These are phyloP conservation scores for Podarcis cretensis DNA, from an alignment of 2,113 vertebrate species.

Conservation along the genomic window DNA sequence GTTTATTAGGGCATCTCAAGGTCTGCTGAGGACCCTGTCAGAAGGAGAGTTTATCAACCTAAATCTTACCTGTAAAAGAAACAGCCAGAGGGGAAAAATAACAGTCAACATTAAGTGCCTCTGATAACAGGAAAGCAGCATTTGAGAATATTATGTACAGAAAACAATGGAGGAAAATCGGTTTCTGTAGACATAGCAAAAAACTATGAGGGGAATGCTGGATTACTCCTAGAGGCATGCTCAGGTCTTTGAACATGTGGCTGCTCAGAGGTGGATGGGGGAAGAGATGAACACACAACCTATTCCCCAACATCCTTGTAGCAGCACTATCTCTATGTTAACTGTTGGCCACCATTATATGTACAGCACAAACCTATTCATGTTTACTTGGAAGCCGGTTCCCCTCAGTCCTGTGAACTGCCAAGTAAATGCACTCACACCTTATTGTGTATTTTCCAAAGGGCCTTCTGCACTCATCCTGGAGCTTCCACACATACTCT, in stretches of 20 bases:
- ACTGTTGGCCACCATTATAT: no score
- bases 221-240: no score
- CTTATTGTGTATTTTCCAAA: background rate
- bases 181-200: background rate
- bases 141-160: background rate
- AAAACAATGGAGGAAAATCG: background rate
- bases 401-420: background rate
- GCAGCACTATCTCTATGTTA: no score
- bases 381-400: no score
- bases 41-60: background rate
- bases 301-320: no score
- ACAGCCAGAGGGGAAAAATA: background rate
- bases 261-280: no score
- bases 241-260: no score
- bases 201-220: no score
- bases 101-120: background rate
- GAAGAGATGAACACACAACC: no score
- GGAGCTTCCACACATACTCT: background rate
- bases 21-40: background rate
- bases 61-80: constrained; percentile 36
- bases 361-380: background rate
- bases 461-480: background rate
- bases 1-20: constrained; percentile 7
- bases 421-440: background rate
- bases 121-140: background rate